Evolutionary conservation across 1,140 invertebrate species (phyloP), one percentile per base, ranked within the genome.

Genomic region (Hermetia illucens): DNA sequence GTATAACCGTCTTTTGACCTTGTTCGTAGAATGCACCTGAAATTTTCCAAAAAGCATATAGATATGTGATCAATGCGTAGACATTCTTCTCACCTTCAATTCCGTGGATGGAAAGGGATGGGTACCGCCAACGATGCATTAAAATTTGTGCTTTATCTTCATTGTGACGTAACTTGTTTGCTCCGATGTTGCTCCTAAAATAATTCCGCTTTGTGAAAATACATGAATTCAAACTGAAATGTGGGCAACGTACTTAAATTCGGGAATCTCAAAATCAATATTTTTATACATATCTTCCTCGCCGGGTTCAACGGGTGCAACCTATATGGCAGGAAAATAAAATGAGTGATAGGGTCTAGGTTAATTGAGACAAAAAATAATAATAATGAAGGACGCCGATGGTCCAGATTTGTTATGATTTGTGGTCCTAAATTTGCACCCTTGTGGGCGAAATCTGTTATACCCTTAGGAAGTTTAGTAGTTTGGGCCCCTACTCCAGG

Each of bases 1-100:
- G 93, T 50, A 98, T 97, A 0, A 97, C 92, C 40, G 92, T 96
- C 58, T 98, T 98, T 20, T 77, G 74, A 31, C 94, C 94, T 13
- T 80, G 67, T 45, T 90, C 91, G 61, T 76, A 79, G 51, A 95
- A 96, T 10, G 93, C 93, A 34, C 92, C 90, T 71, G n/a, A n/a
- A n/a, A n/a, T n/a, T n/a, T n/a, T n/a, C n/a, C n/a, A n/a, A n/a
- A n/a, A n/a, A n/a, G n/a, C n/a, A n/a, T n/a, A n/a, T n/a, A n/a
- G n/a, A n/a, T n/a, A n/a, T n/a, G n/a, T n/a, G n/a, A n/a, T n/a
- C n/a, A n/a, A n/a, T n/a, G n/a, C n/a, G 19, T 36, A 9, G 12
- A 36, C 21, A 19, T 52, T 65, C 8, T 27, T 27, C 8, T 9
- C 8, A 13, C 69, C 70, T 58, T 72, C 69, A 53, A 96, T 91